Conservation (phyloP, 2,113 vertebrate species). For the Burhinus oedicnemus region DNA sequence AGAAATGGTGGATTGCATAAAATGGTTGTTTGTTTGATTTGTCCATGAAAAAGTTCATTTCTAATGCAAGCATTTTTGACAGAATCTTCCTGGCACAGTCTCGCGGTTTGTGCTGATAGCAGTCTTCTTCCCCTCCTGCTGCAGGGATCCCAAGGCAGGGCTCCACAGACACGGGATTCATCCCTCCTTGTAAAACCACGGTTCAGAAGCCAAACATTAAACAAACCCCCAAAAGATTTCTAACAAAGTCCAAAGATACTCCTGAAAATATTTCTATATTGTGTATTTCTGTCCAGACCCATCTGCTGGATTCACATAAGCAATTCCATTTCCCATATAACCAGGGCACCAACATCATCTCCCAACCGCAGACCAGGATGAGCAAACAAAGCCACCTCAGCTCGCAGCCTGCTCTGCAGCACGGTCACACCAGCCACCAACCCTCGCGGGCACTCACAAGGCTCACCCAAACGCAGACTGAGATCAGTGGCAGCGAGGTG, state of each 20-base stretch:
- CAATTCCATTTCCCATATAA: fast-evolving
- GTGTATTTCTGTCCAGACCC: neutral
- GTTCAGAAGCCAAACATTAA: neutral
- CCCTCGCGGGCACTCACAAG: fast-evolving
- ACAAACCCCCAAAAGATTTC: neutral
- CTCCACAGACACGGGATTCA: neutral
- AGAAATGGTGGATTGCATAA: neutral
- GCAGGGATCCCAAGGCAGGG: neutral
- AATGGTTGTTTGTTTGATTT: neutral
- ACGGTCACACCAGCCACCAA: neutral
- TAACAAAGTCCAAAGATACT: neutral
- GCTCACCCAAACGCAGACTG: neutral
- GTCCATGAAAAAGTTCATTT: neutral
- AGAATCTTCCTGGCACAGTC: neutral
- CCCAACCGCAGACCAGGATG: neutral
- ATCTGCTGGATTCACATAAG: neutral
- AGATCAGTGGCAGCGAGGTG: neutral
- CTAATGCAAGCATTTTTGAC: neutral
- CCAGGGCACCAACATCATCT: neutral
- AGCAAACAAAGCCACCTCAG: neutral
- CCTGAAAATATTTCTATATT: neutral
- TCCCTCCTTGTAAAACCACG: fast-evolving
- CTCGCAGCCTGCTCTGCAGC: neutral
- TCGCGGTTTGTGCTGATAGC: neutral
- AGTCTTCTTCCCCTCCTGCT: neutral